A percentile compares a stretch with the other conserved stretches of the same genome.
These are phyloP conservation scores for Syrphus vitripennis DNA, from an alignment of 2,888 invertebrate genomes.

Conservation along the genomic window DNA sequence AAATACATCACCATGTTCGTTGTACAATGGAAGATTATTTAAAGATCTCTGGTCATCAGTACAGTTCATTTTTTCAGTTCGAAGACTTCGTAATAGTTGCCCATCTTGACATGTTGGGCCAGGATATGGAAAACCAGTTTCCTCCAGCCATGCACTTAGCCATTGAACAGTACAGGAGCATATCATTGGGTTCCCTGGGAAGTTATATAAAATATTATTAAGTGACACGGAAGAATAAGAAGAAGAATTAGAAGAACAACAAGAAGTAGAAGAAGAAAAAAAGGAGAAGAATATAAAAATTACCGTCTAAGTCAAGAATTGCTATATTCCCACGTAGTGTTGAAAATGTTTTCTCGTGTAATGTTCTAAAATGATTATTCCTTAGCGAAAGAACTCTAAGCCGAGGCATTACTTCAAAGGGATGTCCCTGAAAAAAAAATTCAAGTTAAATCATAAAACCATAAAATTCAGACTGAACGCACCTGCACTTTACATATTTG, in stretches of 20 bases:
- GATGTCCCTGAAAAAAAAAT: slow-evolving; percentile 83
- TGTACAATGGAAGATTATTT: slow-evolving; percentile 84
- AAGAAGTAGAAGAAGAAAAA: neutral
- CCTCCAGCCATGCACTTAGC: slow-evolving; percentile 91
- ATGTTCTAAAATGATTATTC: slow-evolving; percentile 88
- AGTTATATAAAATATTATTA: slow-evolving; percentile 67
- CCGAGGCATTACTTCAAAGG: slow-evolving; percentile 92
- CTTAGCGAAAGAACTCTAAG: slow-evolving; percentile 90
- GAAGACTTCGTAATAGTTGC: slow-evolving; percentile 87
- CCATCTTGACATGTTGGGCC: slow-evolving; percentile 92
- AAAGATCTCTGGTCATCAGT: slow-evolving; percentile 76
- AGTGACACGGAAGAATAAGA: no score
- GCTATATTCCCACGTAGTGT: slow-evolving; percentile 91
- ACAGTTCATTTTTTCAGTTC: slow-evolving; percentile 88
- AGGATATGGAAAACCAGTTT: slow-evolving; percentile 84
- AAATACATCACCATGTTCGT: slow-evolving; percentile 88
- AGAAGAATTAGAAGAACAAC: no score
- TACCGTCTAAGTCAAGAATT: slow-evolving; percentile 91
- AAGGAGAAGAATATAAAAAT: neutral
- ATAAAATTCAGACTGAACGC: slow-evolving; percentile 1
- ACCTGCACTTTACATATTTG: slow-evolving; percentile 88
- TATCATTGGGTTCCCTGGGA: slow-evolving; percentile 89
- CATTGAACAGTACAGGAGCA: slow-evolving; percentile 92
- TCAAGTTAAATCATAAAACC: neutral
- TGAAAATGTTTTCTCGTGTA: slow-evolving; percentile 88